Evolutionary conservation across 2,797 vertebrate species (phyloP), one percentile per base, ranked within the genome.

Genomic region (Notamacropus eugenii): DNA sequence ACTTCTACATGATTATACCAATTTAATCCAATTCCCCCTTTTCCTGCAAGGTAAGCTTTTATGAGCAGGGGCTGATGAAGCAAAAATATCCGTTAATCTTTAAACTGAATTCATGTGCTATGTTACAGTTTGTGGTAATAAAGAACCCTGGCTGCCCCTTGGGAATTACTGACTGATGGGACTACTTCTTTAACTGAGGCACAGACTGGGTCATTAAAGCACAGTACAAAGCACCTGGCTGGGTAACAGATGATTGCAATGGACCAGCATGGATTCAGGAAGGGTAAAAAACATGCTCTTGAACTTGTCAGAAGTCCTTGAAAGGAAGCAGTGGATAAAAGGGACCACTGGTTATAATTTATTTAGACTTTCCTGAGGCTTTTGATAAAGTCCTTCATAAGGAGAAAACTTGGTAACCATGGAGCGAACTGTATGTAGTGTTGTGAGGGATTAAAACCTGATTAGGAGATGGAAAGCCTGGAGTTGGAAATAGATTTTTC

Each of bases 301-400:
- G 93, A 94, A 93, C 46, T 28, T 97, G 93, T 94, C 93, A 95
- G 59, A 95, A 92, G 54, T 87, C 93, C 95, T 97, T 97, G 94
- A 94, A 95, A 95, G 94, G 95, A 95, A 95, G 91, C 22, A 52
- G 1, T 74, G 3, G 50, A 91, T 97, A 92, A 97, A 97, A 96
- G 90, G 62, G 59, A 91, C 90, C 55, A 6, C 59, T 95, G 74
- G 54, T 74, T 95, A 94, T 91, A 46, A 96, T 95, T 96, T 74
- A 96, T 91, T 96, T 94, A 82, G 82, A 29, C n/a, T 98, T 96
- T 92, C 91, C 90, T 91, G 87, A 96, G 94, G 94, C 56, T 90
- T 95, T 97, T 95, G 96, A 95, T 96, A 94, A 95, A 91, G 94
- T 94, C 93, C 9, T 74, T 95, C 27, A 24, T 31, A 55, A 96